These are phyloP conservation scores for Styela clava DNA, from an alignment of 23 tunicate species.

Conservation along the genomic window DNA sequence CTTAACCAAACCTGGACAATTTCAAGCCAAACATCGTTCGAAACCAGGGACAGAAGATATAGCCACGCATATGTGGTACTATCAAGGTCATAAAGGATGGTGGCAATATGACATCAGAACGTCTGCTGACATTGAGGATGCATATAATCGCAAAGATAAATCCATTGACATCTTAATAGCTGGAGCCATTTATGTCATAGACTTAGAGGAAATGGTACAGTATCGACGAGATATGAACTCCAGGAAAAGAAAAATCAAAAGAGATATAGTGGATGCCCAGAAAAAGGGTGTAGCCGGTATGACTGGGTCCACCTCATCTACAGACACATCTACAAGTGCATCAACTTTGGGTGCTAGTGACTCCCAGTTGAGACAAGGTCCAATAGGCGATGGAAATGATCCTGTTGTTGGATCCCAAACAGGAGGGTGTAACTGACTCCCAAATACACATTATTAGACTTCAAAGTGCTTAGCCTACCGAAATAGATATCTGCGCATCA, in stretches of 20 bases:
- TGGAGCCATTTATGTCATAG: constrained; percentile 77
- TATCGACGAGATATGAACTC: constrained; percentile 60
- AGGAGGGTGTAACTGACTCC: neutral
- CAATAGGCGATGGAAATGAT: constrained; percentile 19
- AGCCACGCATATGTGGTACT: constrained; percentile 77
- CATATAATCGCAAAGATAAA: constrained; percentile 40
- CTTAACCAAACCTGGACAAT: constrained; percentile 50
- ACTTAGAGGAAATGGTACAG: constrained; percentile 70
- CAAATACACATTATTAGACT: neutral
- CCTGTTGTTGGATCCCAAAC: neutral
- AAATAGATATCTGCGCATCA: too few species aligned
- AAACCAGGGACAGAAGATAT: neutral
- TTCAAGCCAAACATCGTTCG: constrained; percentile 24
- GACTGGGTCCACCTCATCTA: neutral
- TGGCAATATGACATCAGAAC: constrained; percentile 96
- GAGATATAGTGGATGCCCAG: constrained; percentile 49
- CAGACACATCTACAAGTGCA: neutral
- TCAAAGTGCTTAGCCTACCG: too few species aligned
- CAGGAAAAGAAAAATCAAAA: constrained; percentile 75
- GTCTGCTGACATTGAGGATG: constrained; percentile 63
- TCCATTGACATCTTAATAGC: constrained; percentile 66
- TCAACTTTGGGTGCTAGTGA: neutral
- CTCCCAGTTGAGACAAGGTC: neutral
- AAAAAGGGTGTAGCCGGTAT: constrained; percentile 83
- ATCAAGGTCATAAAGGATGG: constrained; percentile 95